phyloP scores from a whole-genome alignment of 2,113 vertebrate species.

The Phrynosoma blainvillii region DNA sequence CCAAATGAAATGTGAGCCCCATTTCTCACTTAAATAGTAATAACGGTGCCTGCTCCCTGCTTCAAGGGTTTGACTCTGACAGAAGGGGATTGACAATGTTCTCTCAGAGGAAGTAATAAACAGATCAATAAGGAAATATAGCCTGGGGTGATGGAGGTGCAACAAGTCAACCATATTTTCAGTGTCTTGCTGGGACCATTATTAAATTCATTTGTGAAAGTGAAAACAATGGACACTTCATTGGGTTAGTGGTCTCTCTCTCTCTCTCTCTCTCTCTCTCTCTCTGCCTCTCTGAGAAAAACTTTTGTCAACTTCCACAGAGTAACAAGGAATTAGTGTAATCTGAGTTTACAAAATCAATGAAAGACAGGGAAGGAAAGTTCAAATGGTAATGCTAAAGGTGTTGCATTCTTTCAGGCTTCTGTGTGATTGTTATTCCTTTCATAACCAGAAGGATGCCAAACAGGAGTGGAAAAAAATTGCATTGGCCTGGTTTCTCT shows the following conservation, averaged over 20 bases:
- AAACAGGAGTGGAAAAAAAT: no score
- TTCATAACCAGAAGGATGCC: no score
- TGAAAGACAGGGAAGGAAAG: no score
- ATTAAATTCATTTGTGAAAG: conserved; percentile 69
- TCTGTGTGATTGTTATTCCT: background rate
- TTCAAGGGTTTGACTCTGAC: conserved; percentile 52
- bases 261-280: no score
- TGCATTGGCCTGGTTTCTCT: no score
- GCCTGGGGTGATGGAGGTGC: conserved; percentile 50
- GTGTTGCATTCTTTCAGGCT: background rate
- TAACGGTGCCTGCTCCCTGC: conserved; percentile 38
- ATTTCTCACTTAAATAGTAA: conserved; percentile 72
- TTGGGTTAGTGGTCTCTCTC: conserved; percentile 46
- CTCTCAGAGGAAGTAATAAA: conserved; percentile 61
- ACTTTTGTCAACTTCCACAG: rapidly evolving
- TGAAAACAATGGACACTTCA: conserved; percentile 53
- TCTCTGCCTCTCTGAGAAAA: background rate
- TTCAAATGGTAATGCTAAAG: background rate
- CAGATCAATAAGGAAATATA: conserved; percentile 68
- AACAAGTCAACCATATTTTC: conserved; percentile 65
- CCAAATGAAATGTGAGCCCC: conserved; percentile 59
- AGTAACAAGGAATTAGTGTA: rapidly evolving
- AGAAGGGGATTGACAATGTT: conserved; percentile 53
- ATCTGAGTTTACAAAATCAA: background rate
- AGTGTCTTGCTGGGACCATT: conserved; percentile 56